Evolutionary conservation across 1,140 invertebrate genomes (phyloP), one percentile per base, ranked within the genome.

Genomic region (Nephila pilipes): DNA sequence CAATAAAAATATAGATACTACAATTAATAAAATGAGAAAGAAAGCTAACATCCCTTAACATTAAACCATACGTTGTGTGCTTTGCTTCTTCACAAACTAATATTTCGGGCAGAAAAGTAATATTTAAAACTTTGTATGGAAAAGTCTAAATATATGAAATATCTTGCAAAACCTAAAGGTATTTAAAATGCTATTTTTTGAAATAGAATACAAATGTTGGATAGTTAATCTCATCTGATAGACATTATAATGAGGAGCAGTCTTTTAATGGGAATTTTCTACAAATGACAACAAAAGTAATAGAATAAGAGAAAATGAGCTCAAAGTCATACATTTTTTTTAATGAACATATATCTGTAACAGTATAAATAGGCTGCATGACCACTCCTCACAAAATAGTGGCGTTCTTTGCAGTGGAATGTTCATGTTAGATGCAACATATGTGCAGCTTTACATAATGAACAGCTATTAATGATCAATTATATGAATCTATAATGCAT

Each of bases 331-430:
- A 81, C 80, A 81, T 79, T 79, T 89, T 60, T 90, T 90, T 90
- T 90, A 90, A 81, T 90, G 88, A 90, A 90, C 88, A 90, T 90
- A 90, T 57, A 90, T 90, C 75, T 90, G 88, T 90, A 90, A 90
- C 88, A 90, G 55, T 81, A 90, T 90, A 90, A 90, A 90, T 90
- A 90, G 75, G 69, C 87, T 89, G 87, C 87, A 89, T 36, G 75
- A 58, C 69, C 88, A 90, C 88, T 58, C 55, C 54, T 58, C 54
- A 90, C 60, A 63, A 89, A 81, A 90, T 81, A 58, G 69, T 80
- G 88, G 75, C 25, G 57, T 65, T 65, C 57, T 58, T 46, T 46
- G 88, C 88, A 90, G 69, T 90, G 88, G 88, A 90, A 90, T 90
- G 88, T 81, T 87, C 85, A 46, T 57, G 54, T 87, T 65, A 54